Percentiles rank a stretch among this genome's conserved stretches.
These are phyloP conservation scores for Euphydryas editha DNA, from an alignment of 2,888 invertebrate genomes.

Conservation along the genomic window DNA sequence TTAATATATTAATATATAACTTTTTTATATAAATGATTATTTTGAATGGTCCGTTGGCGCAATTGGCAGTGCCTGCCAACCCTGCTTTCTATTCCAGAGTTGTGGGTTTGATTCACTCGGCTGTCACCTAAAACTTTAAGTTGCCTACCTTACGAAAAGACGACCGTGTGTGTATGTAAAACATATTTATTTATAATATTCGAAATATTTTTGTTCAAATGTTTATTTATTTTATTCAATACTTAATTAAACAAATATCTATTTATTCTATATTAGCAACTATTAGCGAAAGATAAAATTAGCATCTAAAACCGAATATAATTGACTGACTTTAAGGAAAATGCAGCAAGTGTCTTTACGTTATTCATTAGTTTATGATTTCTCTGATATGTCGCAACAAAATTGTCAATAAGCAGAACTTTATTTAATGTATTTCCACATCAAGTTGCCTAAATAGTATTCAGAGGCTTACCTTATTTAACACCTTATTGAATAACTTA, in stretches of 20 bases:
- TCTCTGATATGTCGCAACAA: conserved; percentile 4
- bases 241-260: not conserved
- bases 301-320: not conserved
- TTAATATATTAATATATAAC: too few species aligned
- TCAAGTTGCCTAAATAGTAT: conserved; percentile 16
- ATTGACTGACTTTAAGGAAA: not conserved
- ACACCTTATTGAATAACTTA: conserved; percentile 17
- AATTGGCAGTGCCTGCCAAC: too few species aligned
- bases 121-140: too few species aligned
- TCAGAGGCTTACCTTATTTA: conserved; percentile 21
- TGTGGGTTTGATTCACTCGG: too few species aligned
- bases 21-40: too few species aligned
- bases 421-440: conserved; percentile 21
- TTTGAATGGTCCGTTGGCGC: too few species aligned
- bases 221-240: not conserved
- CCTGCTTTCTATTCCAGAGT: too few species aligned
- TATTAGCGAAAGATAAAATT: not conserved
- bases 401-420: conserved; percentile 7
- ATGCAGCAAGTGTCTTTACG: not conserved
- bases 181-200: too few species aligned
- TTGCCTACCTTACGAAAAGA: too few species aligned
- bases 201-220: too few species aligned
- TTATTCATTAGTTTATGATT: not conserved
- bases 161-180: too few species aligned
- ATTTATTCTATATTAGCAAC: not conserved